These are phyloP conservation scores for Perca flavescens DNA, from an alignment of 2,113 vertebrate species.

Conservation along the genomic window DNA sequence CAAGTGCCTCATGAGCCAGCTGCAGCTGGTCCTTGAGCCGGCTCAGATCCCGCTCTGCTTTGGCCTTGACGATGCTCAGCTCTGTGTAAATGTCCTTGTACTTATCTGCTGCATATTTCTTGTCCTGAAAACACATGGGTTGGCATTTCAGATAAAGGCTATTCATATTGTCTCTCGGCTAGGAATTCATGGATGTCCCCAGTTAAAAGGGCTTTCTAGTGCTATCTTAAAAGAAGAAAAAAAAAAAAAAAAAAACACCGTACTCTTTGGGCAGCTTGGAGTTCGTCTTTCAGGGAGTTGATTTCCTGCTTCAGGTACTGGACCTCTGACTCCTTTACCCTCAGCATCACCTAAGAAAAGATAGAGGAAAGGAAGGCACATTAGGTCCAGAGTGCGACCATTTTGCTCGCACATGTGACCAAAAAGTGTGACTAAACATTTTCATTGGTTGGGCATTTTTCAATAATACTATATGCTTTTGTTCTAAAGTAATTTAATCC, in stretches of 20 bases:
- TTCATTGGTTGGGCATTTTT: no score
- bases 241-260: background rate
- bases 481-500: no score
- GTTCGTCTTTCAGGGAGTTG: slow-evolving; percentile 88
- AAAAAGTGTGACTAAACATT: no score
- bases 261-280: slow-evolving; percentile 87
- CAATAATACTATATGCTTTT: no score
- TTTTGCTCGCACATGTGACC: no score
- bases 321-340: slow-evolving; percentile 89
- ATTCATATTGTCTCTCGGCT: background rate
- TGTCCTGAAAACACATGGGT: slow-evolving; percentile 79
- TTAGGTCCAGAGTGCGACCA: no score
- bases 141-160: slow-evolving; percentile 12
- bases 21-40: slow-evolving; percentile 87
- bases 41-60: slow-evolving; percentile 85
- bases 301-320: slow-evolving; percentile 90
- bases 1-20: slow-evolving; percentile 86
- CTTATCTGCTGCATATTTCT: slow-evolving; percentile 88
- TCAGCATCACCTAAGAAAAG: slow-evolving; percentile 83
- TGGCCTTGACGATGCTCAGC: slow-evolving; percentile 88
- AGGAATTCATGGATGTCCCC: background rate
- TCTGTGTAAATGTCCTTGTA: slow-evolving; percentile 91
- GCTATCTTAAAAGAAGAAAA: background rate
- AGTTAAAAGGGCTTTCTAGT: background rate
- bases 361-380: background rate